A percentile compares a stretch with the other conserved stretches of the same genome.
Evolutionary conservation across 2,797 vertebrate genomes (phyloP).

Genomic region (Hypotaenidia okinawae): DNA sequence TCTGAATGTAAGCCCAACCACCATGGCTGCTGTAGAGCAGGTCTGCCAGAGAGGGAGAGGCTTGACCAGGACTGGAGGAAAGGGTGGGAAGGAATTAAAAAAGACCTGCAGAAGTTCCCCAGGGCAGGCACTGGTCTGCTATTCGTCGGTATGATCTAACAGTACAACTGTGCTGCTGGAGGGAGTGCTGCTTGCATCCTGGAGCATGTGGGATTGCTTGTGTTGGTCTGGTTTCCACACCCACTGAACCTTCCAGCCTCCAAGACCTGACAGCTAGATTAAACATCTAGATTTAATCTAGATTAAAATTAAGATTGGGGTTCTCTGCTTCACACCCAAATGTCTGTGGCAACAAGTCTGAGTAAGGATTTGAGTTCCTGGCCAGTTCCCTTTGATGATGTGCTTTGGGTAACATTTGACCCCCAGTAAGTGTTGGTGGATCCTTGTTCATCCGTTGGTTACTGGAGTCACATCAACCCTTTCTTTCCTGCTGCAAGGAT

Average conservation of each 20-base stretch:
- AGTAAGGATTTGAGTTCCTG: background rate
- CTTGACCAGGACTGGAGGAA: background rate
- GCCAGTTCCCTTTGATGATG: accelerated
- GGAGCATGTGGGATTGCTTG: background rate
- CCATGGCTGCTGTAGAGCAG: background rate
- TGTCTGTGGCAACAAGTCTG: background rate
- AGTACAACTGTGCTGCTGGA: background rate
- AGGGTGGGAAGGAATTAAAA: background rate
- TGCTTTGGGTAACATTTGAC: background rate
- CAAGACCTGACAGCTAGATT: background rate
- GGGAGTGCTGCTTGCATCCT: background rate
- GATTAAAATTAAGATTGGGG: background rate
- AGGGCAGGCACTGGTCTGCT: background rate
- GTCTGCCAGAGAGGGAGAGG: background rate
- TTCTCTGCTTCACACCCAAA: background rate
- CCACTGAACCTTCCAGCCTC: background rate
- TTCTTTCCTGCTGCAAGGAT: background rate
- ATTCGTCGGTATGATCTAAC: background rate
- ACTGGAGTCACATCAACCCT: background rate
- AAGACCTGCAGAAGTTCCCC: background rate
- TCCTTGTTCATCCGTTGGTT: background rate
- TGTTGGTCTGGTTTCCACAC: background rate
- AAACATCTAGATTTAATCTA: background rate
- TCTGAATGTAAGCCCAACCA: background rate
- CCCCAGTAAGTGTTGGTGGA: background rate